phyloP scores from a whole-genome alignment of 2,113 vertebrate species.

The Morone saxatilis region DNA sequence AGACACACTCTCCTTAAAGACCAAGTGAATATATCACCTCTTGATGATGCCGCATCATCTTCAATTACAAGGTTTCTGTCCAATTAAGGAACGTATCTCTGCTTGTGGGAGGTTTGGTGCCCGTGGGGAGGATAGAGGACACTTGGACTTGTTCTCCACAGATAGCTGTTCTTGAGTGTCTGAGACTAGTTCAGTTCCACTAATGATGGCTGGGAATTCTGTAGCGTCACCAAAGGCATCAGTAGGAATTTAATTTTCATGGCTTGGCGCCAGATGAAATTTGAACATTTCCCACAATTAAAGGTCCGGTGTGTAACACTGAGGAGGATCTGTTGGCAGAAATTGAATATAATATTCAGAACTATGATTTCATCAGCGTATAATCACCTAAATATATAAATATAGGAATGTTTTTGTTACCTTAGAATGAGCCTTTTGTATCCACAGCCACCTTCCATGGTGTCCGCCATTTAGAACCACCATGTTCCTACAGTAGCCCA shows the following conservation, averaged over 20 bases:
- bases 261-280: slow-evolving; percentile 7
- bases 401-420: too few relatives aligned
- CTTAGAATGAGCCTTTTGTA: too few relatives aligned
- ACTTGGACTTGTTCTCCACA: slow-evolving; percentile 34
- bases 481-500: too few relatives aligned
- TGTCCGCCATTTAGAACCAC: too few relatives aligned
- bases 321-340: too few relatives aligned
- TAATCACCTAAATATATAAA: too few relatives aligned
- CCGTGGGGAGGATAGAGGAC: slow-evolving; percentile 28
- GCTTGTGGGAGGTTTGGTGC: slow-evolving; percentile 7
- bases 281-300: background rate
- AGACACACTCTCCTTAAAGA: slow-evolving; percentile 4
- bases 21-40: slow-evolving; percentile 16
- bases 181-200: slow-evolving; percentile 21
- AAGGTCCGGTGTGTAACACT: background rate
- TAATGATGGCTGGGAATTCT: slow-evolving; percentile 60
- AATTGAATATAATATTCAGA: too few relatives aligned
- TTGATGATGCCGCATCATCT: slow-evolving; percentile 24
- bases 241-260: slow-evolving; percentile 11
- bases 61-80: slow-evolving; percentile 33
- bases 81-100: slow-evolving; percentile 48
- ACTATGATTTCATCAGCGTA: too few relatives aligned
- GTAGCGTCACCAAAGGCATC: slow-evolving; percentile 19
- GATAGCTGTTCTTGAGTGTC: slow-evolving; percentile 15
- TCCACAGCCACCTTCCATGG: too few relatives aligned